Percentiles rank a stretch among this genome's conserved stretches.
Evolutionary conservation across 2,113 vertebrate genomes (phyloP).

Genomic region (Hyperoodon ampullatus): DNA sequence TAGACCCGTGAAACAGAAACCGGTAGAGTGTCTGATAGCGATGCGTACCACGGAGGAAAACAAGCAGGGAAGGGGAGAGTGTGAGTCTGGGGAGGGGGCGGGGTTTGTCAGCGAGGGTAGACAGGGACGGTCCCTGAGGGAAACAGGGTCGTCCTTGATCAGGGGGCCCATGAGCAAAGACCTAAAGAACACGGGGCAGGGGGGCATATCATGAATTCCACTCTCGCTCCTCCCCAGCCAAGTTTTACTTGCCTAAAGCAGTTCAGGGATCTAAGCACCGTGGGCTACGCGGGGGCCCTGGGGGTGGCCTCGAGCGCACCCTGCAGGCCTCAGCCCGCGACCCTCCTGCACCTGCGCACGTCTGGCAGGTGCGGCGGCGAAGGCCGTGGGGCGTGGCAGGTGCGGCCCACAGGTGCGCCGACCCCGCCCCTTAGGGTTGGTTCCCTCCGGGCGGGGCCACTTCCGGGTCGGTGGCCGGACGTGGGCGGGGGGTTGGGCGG

Average conservation of each 20-base stretch:
- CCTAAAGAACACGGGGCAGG: neutral
- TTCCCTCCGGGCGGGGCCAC: conserved; percentile 18
- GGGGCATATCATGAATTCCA: neutral
- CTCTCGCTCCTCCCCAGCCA: no score
- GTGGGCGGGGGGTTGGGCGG: neutral
- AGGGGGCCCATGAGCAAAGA: neutral
- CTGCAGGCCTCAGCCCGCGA: rapidly evolving
- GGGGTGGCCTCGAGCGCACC: neutral
- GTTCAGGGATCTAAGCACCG: no score
- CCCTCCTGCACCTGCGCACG: neutral
- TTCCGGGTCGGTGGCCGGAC: conserved; percentile 58
- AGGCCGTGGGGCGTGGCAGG: neutral
- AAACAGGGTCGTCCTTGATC: neutral
- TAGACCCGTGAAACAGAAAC: neutral
- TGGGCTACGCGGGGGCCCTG: rapidly evolving
- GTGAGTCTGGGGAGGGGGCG: neutral
- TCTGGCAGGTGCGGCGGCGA: neutral
- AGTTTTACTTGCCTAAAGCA: neutral
- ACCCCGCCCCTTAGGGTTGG: conserved; percentile 35
- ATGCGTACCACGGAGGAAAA: neutral
- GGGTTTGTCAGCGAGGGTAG: neutral
- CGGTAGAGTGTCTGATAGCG: neutral
- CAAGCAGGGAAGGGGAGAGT: neutral
- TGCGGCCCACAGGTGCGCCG: conserved; percentile 20
- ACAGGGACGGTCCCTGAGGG: neutral